A percentile compares a stretch with the other conserved stretches of the same genome.
Conservation (phyloP, 2,888 invertebrate species). For the Nomada flava region DNA sequence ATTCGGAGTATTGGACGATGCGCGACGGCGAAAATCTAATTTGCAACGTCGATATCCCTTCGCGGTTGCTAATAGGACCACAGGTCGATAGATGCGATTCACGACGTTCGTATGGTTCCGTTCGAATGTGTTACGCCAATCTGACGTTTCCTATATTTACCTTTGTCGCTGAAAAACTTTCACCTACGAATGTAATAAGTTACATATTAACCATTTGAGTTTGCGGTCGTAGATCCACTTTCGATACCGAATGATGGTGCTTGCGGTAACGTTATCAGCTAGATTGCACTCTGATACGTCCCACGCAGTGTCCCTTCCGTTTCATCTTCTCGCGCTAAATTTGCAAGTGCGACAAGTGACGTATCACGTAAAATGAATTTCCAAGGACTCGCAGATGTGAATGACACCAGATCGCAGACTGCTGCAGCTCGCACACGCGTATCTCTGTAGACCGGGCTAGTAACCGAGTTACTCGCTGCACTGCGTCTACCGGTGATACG, state of each 20-base stretch:
- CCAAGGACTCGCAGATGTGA: slow-evolving; percentile 24
- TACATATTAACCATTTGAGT: slow-evolving; percentile 34
- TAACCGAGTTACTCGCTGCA: slow-evolving; percentile 68
- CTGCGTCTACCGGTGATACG: slow-evolving; percentile 64
- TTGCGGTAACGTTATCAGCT: not conserved
- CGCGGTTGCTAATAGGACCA: slow-evolving; percentile 25
- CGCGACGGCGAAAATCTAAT: slow-evolving; percentile 46
- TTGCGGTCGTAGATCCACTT: slow-evolving; percentile 33
- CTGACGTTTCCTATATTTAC: not conserved
- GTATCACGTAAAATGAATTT: not conserved
- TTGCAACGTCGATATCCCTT: slow-evolving; percentile 32
- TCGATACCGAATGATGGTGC: too few relatives aligned
- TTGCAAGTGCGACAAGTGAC: not conserved
- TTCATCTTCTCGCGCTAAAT: slow-evolving; percentile 7
- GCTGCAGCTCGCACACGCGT: slow-evolving; percentile 7
- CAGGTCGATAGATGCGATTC: slow-evolving; percentile 17
- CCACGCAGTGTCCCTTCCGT: not conserved
- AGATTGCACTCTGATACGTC: not conserved
- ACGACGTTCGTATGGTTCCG: not conserved
- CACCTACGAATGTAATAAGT: not conserved
- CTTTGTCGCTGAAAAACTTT: not conserved
- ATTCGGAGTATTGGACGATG: slow-evolving; percentile 6
- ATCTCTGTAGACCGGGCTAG: slow-evolving; percentile 34
- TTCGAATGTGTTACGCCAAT: not conserved
- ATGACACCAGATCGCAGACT: slow-evolving; percentile 43